Evolutionary conservation across 2,888 invertebrate genomes (phyloP).

Genomic region (Lysandra coridon): DNA sequence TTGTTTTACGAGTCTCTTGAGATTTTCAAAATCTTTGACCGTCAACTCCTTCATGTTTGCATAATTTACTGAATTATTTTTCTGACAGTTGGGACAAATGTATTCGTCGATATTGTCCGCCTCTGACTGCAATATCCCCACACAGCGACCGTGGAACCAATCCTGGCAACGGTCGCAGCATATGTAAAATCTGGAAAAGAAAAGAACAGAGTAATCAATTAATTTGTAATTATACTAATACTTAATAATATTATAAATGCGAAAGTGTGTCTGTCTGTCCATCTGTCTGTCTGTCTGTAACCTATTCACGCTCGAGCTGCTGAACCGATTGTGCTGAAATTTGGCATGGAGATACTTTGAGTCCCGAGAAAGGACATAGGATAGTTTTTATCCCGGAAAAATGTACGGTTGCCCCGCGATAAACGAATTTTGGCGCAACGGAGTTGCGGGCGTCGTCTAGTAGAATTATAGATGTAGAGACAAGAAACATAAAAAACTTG

Average conservation of each 20-base stretch:
- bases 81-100: slow-evolving; percentile 96
- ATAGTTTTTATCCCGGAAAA: too few species aligned
- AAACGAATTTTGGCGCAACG: too few species aligned
- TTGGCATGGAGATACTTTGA: too few species aligned
- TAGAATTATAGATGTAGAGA: background rate
- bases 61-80: slow-evolving; percentile 92
- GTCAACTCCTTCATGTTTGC: slow-evolving; percentile 94
- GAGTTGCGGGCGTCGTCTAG: too few species aligned
- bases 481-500: background rate
- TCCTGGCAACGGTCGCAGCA: slow-evolving; percentile 99
- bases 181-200: slow-evolving; percentile 92
- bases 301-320: too few species aligned
- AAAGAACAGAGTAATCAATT: background rate
- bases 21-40: slow-evolving; percentile 88
- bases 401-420: too few species aligned
- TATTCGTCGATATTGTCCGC: slow-evolving; percentile 98
- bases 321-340: too few species aligned
- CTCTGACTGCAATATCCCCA: slow-evolving; percentile 95
- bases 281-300: too few species aligned
- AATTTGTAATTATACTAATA: too few species aligned
- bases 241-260: too few species aligned
- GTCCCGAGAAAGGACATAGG: too few species aligned
- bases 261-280: too few species aligned
- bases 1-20: slow-evolving; percentile 93
- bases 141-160: slow-evolving; percentile 99